Conservation (phyloP, 30 jellyfish, hydroid and myxozoan species). For the Pelagia noctiluca region DNA sequence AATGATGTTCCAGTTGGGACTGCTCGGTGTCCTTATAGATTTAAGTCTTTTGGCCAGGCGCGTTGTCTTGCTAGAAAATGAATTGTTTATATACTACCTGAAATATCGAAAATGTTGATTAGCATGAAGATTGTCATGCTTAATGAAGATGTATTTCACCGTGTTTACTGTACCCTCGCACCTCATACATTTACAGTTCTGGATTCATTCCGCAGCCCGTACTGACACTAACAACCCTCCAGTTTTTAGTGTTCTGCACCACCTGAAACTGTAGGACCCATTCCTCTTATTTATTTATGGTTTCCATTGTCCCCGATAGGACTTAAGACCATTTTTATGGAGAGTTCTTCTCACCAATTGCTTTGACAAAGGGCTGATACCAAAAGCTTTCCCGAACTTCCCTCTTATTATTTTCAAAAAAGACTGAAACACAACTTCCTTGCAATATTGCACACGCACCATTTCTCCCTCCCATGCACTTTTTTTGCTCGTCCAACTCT, state of each 20-base stretch:
- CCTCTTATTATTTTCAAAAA: too few relatives aligned
- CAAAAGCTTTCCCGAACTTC: too few relatives aligned
- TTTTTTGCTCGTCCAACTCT: background rate
- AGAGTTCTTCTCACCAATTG: too few relatives aligned
- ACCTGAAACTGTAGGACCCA: too few relatives aligned
- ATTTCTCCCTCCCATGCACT: too few relatives aligned
- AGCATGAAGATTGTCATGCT: background rate
- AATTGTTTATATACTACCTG: background rate
- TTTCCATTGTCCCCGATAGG: too few relatives aligned
- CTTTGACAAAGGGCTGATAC: too few relatives aligned
- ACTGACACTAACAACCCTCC: constrained; percentile 21
- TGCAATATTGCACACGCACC: too few relatives aligned
- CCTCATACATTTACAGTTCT: background rate
- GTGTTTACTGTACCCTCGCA: constrained; percentile 9
- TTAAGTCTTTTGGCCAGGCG: background rate
- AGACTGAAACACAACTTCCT: too few relatives aligned
- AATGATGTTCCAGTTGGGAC: constrained; percentile 16
- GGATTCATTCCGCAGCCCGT: background rate
- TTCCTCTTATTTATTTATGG: too few relatives aligned
- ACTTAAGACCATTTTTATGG: too few relatives aligned
- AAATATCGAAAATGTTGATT: background rate
- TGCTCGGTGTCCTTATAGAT: constrained; percentile 13
- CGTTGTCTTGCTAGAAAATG: constrained; percentile 27
- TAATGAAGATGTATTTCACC: background rate
- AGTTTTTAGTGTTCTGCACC: too few relatives aligned